Evolutionary conservation across 2,113 vertebrate species (phyloP), one percentile per base, ranked within the genome.

Genomic region (Mirza zaza): DNA sequence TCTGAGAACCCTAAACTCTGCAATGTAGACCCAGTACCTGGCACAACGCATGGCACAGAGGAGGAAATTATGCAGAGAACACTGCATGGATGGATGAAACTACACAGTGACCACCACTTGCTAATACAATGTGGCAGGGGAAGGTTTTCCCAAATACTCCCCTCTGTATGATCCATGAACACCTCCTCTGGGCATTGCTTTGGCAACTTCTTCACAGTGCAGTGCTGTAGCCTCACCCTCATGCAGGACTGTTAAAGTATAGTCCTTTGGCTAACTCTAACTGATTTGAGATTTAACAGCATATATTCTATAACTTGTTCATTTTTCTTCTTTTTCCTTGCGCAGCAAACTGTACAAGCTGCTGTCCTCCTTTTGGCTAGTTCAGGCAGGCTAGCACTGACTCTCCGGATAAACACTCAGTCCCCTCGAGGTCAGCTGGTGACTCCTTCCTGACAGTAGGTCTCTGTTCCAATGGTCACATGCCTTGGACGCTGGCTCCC

Each of bases 281-380:
- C 12, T 76, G 65, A 39, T 32, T 2, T 20, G 9, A 81, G 23
- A n/a, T 77, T 87, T 85, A 48, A 68, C 3, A 77, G 27, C 5
- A 32, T 34, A 68, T 9, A 90, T 29, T n/a, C 20, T 87, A 75
- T 48, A 73, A 87, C 18, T 34, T 48, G 29, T 61, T 76, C 11
- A 42, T 34, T 76, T 95, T 65, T 29, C 45, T 82, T 68, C 34
- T 17, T 87, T 55, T 87, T 75, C 6, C 15, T 87, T 68, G 84
- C 15, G 29, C 29, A 68, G 59, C 52, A 91, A 87, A 85, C 91
- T 6, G 21, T 48, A 88, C 23, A 77, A 48, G 14, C 36, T 39
- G 65, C 39, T 59, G 3, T 52, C 32, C 36, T 75, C 48, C 32
- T 96, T 79, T n/a, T 14, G 45, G 13, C 15, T 67, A 42, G 1